Percentiles rank a stretch among this genome's conserved stretches.
Conservation (phyloP, 2,797 vertebrate species). For the Hephaestus fuliginosus region DNA sequence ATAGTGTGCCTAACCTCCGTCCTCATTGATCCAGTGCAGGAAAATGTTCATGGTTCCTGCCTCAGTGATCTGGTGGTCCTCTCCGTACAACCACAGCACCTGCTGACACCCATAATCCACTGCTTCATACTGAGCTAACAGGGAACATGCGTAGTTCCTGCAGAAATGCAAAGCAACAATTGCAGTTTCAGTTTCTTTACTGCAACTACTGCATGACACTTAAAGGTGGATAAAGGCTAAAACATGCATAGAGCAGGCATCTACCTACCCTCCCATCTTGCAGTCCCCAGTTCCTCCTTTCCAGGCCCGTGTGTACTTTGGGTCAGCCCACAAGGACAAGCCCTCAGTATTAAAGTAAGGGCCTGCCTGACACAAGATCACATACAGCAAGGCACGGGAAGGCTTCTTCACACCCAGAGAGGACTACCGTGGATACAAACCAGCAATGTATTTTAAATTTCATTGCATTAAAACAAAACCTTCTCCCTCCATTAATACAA, state of each 20-base stretch:
- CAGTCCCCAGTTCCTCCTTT: constrained; percentile 93
- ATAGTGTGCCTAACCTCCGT: constrained; percentile 85
- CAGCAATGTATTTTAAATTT: not conserved
- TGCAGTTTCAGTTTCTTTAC: no score
- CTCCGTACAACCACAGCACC: constrained; percentile 93
- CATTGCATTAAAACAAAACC: not conserved
- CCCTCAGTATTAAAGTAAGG: constrained; percentile 88
- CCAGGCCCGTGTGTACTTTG: constrained; percentile 92
- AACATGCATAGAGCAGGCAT: not conserved
- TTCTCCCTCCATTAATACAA: not conserved
- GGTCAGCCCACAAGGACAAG: constrained; percentile 92
- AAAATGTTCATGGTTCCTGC: constrained; percentile 96
- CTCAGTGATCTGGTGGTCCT: constrained; percentile 93
- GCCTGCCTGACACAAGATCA: constrained; percentile 91
- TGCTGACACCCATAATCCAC: constrained; percentile 89
- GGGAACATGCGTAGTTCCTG: constrained; percentile 91
- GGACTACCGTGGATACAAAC: constrained; percentile 74
- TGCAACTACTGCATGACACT: not conserved
- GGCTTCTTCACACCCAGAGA: constrained; percentile 92
- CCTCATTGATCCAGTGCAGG: constrained; percentile 93
- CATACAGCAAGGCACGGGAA: constrained; percentile 88
- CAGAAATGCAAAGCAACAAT: constrained; percentile 22
- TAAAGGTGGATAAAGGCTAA: not conserved
- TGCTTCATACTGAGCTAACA: constrained; percentile 90
- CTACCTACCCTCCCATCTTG: constrained; percentile 92